phyloP scores from a whole-genome alignment of 1,140 invertebrate genomes.

The Pomacea maculata region DNA sequence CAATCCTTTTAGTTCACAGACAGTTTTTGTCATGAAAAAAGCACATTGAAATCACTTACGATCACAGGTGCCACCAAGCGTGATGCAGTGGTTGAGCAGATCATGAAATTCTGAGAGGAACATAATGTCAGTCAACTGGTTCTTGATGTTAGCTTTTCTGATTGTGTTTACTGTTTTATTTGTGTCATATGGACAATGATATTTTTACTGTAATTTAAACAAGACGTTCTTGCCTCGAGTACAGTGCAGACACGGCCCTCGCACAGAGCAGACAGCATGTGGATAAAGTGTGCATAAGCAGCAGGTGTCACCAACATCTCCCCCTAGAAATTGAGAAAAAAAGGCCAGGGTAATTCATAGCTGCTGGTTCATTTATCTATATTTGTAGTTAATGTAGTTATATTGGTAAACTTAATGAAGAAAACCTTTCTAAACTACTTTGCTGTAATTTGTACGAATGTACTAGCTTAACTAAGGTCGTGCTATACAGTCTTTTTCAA shows the following conservation, averaged over 20 bases:
- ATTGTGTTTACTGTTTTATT: neutral
- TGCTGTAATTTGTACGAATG: no score
- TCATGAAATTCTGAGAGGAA: no score
- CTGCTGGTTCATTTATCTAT: neutral
- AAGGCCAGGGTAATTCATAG: slow-evolving; percentile 6
- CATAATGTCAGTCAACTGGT: neutral
- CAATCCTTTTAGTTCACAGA: no score
- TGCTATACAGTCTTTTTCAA: no score
- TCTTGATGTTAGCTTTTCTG: neutral
- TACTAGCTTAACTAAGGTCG: no score
- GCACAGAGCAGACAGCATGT: slow-evolving; percentile 77
- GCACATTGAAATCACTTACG: no score
- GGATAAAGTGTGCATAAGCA: slow-evolving; percentile 84
- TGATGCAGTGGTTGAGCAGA: no score
- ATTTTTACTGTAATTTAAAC: neutral
- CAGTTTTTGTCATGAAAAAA: no score
- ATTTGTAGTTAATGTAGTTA: neutral
- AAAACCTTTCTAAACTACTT: no score
- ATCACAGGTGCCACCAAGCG: no score
- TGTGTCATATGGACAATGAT: neutral
- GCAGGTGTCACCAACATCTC: slow-evolving; percentile 90
- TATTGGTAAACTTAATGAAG: neutral
- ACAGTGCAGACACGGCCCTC: slow-evolving; percentile 82
- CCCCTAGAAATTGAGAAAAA: slow-evolving; percentile 72
- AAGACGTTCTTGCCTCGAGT: slow-evolving; percentile 72